phyloP scores from a whole-genome alignment of 2,797 vertebrate species.

The Sebastes alutus region DNA sequence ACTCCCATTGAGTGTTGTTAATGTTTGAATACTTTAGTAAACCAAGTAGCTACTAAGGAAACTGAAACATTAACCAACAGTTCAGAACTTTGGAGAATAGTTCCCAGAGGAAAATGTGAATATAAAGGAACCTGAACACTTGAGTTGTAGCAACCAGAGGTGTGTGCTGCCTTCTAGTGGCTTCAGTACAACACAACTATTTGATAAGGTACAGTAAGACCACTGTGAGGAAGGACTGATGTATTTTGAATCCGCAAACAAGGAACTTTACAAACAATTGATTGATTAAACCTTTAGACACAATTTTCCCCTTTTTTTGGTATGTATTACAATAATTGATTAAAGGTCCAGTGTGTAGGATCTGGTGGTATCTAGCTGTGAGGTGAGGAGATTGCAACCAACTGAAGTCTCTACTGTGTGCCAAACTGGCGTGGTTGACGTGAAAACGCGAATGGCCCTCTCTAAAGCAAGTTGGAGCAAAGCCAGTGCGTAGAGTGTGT shows the following conservation, averaged over 20 bases:
- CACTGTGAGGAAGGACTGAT: not conserved
- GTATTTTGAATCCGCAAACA: not conserved
- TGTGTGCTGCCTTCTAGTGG: slow-evolving; percentile 61
- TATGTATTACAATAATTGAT: not conserved
- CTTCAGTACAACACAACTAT: not conserved
- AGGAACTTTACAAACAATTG: not conserved
- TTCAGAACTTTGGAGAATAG: not conserved
- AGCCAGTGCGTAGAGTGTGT: too few relatives aligned
- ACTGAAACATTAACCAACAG: not conserved
- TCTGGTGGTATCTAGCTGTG: too few relatives aligned
- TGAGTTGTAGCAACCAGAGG: not conserved
- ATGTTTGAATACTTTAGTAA: not conserved
- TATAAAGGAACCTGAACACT: not conserved
- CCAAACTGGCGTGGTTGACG: too few relatives aligned
- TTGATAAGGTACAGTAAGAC: not conserved
- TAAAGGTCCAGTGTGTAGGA: too few relatives aligned
- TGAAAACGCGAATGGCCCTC: too few relatives aligned
- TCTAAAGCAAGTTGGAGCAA: too few relatives aligned
- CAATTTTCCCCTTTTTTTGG: not conserved
- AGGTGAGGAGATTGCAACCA: too few relatives aligned
- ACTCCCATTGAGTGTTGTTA: not conserved
- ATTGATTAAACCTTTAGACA: not conserved
- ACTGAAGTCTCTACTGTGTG: too few relatives aligned
- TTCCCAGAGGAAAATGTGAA: not conserved
- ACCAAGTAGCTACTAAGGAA: not conserved